Conservation (phyloP, 35 echinoderm and acorn worm species). For the Apostichopus parvimensis region DNA sequence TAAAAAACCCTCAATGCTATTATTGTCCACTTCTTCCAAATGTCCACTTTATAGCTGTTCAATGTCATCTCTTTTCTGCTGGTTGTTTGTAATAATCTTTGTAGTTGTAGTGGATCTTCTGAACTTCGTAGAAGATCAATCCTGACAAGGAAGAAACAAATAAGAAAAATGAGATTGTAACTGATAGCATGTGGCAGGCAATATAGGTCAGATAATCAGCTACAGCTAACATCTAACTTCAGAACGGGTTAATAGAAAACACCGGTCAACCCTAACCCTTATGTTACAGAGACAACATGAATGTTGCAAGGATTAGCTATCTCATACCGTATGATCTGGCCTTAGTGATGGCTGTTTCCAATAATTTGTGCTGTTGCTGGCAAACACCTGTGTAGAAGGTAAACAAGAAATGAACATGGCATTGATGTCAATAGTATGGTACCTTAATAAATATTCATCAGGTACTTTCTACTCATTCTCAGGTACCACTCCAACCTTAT, state of each 20-base stretch:
- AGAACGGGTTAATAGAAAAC: too few species aligned
- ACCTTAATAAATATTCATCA: too few species aligned
- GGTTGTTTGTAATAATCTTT: conserved; percentile 58
- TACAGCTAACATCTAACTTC: too few species aligned
- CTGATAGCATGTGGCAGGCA: too few species aligned
- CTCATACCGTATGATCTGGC: conserved; percentile 57
- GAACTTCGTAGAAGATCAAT: conserved; percentile 58
- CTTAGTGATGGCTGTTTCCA: conserved; percentile 54
- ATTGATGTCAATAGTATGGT: too few species aligned
- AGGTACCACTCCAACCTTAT: too few species aligned
- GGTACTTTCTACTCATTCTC: too few species aligned
- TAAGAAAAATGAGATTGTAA: background rate
- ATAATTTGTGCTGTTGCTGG: conserved; percentile 58
- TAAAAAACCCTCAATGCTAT: too few species aligned
- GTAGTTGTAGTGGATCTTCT: conserved; percentile 70
- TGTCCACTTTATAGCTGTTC: background rate
- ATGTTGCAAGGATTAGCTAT: background rate
- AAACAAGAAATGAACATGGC: background rate
- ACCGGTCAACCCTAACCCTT: too few species aligned
- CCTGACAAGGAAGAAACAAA: conserved; percentile 30
- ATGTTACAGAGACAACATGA: background rate
- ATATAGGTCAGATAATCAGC: too few species aligned
- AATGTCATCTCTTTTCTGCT: background rate
- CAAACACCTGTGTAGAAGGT: conserved; percentile 52
- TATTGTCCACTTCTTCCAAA: too few species aligned